Base-by-base conservation (phyloP, 1,140 invertebrate genomes). In the Limonius californicus region DNA sequence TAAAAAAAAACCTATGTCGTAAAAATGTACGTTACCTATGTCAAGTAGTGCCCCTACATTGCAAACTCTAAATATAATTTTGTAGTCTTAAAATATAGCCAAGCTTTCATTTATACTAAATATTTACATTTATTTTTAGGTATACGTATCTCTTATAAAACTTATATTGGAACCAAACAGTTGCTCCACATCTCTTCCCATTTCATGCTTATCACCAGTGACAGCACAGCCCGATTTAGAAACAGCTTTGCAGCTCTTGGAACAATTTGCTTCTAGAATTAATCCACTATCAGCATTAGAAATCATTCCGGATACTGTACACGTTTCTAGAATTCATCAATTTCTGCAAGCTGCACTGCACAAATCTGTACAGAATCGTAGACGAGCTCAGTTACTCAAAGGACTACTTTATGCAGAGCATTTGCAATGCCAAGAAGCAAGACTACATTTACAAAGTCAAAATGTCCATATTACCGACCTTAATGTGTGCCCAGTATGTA, bases 401-500 rank as follows among this genome's bases (percentile, higher is more conserved):
- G 90, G 90, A 14, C 76, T 97, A 19, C 74, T 94, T 9, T 89
- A 90, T 70, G 89, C 92, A 0, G 92, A 95, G 77, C 85, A 91
- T 75, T 79, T 90, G 43, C 87, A 90, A 80, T 86, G 93, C 18
- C 86, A 92, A 75, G 87, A 91, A 70, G 80, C 89, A 64, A 84
- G 91, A 67, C 88, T 91, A 75, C 83, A 85, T 63, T 86, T 90
- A 72, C 88, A 95, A 74, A 89, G 88, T 1, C 87, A 92, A 74
- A 89, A 83, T 68, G 86, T 95, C 57, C 77, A 89, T 1, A 87
- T 98, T 66, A 91, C 86, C 11, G 93, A 97, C 69, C 87, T 88
- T 62, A 92, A 92, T 70, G 85, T 92, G 14, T 98, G 95, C 80
- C 85, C 86, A 9, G 92, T 92, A 1, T 98, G 95, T 73, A 93